These are phyloP conservation scores for Drosophila saltans DNA, from an alignment of 1,140 invertebrate genomes.

Conservation along the genomic window DNA sequence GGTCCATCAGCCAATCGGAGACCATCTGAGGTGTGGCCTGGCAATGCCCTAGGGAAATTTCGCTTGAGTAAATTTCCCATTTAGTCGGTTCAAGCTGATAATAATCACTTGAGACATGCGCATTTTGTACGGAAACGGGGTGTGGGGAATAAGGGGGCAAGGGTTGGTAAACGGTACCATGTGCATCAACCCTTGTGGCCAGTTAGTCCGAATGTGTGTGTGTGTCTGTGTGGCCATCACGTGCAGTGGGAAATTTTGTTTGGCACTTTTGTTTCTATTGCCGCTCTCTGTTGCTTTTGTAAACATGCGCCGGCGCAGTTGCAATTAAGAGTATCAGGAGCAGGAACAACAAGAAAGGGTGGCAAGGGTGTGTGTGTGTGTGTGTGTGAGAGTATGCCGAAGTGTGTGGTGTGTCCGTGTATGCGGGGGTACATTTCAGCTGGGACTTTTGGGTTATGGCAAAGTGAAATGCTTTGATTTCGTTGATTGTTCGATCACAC, in stretches of 20 bases:
- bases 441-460: constrained; percentile 64
- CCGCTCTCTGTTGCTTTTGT: constrained; percentile 69
- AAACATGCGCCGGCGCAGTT: constrained; percentile 73
- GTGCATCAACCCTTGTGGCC: constrained; percentile 58
- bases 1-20: constrained; percentile 54
- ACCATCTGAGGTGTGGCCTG: constrained; percentile 70
- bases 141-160: constrained; percentile 8
- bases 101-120: constrained; percentile 79
- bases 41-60: constrained; percentile 53
- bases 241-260: constrained; percentile 41
- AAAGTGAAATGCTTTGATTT: constrained; percentile 83
- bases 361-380: constrained; percentile 27
- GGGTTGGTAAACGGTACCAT: constrained; percentile 42
- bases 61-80: constrained; percentile 74
- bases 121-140: background rate
- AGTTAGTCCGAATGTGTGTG: no score
- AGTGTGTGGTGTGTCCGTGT: constrained; percentile 13
- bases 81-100: constrained; percentile 39
- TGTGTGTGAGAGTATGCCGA: constrained; percentile 1
- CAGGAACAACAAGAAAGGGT: background rate
- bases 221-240: constrained; percentile 36
- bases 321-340: background rate
- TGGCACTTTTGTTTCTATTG: constrained; percentile 25
- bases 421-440: constrained; percentile 66
- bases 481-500: constrained; percentile 79